Evolutionary conservation across 1,140 invertebrate genomes (phyloP), one percentile per base, ranked within the genome.

Genomic region (Augochlora pura): DNA sequence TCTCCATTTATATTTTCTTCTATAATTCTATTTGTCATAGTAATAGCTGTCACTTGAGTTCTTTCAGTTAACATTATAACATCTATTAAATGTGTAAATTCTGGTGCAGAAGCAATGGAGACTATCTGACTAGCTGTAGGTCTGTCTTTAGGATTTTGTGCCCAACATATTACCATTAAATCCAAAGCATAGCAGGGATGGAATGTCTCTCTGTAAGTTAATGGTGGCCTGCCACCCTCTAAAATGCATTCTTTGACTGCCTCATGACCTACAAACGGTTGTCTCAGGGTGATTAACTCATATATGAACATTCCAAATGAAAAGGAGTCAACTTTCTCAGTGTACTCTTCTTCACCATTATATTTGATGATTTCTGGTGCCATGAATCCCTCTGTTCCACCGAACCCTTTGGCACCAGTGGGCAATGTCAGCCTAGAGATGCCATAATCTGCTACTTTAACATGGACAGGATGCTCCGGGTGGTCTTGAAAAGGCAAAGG

Each of bases 271-370:
- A 99, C 98, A 88, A 99, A 99, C 0, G 99, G 99, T 89, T 98
- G 97, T 67, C 98, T 96, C 42, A 99, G 94, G 7, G 98, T 98
- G 21, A 99, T 93, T 62, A 99, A 94, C 92, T 99, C 99, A 92
- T 99, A 99, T 79, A 99, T 94, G 86, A 99, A 97, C 98, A 99
- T 99, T n/a, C 98, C 98, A 93, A 99, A 99, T 0, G 98, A 99
- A 91, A 99, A 99, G 84, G 98, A 98, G 90, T 99, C 99, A 21
- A 99, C 98, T 94, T 99, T 99, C 91, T 99, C 98, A 0, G 98
- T 99, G 88, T 99, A 99, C 85, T 99, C 98, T 91, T 99, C 98
- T 91, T 99, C 99, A 0, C 99, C 99, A 91, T 99, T 99, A 91
- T 98, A 99, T 66, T 97, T 95, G 93, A 99, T 98, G 79, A 99